Base-by-base conservation (phyloP, 2,113 vertebrate species). In the Crotophaga sulcirostris region DNA sequence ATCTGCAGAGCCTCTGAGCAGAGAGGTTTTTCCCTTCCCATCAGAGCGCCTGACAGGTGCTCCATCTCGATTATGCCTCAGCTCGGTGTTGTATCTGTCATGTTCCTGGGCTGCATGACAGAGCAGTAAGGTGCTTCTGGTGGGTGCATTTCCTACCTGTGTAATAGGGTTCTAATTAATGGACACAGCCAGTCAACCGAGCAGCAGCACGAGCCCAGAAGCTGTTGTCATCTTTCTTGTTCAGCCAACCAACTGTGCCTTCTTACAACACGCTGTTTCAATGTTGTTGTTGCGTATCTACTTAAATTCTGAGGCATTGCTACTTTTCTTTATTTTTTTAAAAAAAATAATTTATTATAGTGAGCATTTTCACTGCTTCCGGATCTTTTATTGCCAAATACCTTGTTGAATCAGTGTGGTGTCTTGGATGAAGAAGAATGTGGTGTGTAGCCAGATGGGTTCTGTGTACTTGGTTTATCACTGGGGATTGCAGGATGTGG, bases 391-490 rank as follows among this genome's bases (percentile, higher is more conserved):
- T 26, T 54, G 58, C 49, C 16, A 13, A 15, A 52, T 26, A 6
- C 34, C 36, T 29, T 25, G 11, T 2, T 18, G 78, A 31, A 23
- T 51, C 10, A 3, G 4, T 5, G 23, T 1, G 2, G 25, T 18
- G 66, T 15, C 10, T 73, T 34, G 1, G 55, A 3, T 17, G 58
- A 60, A 31, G 58, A 60, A 31, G 29, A 20, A 29, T 0, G 19
- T 9, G 72, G 3, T 33, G 40, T 9, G 12, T 21, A 34, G 73
- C 60, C 56, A 5, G 59, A 74, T n/a, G 11, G 60, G 86, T 33
- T 51, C 56, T 8, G 42, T 4, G 6, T 15, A 1, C 4, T 2
- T 5, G 18, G 11, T 15, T 23, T 42, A 9, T 62, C 40, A 0
- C 63, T 11, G 42, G 52, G 45, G 24, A 1, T 3, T 20, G 34